These are phyloP conservation scores for Heptranchias perlo DNA, from an alignment of 2,113 vertebrate genomes.

Conservation along the genomic window DNA sequence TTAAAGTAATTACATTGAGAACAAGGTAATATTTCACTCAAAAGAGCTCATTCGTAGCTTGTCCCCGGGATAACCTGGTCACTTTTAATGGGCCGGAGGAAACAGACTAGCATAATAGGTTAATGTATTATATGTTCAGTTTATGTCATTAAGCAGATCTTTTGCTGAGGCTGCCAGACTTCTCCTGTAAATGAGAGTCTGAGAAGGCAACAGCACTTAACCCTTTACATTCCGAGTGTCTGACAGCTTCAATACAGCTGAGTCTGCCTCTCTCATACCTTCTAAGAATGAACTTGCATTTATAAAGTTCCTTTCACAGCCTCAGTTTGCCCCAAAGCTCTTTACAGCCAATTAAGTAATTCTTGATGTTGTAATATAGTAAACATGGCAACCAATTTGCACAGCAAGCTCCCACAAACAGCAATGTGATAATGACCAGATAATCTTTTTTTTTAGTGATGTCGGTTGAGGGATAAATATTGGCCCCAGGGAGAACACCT, in stretches of 20 bases:
- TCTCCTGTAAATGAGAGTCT: neutral
- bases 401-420: neutral
- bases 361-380: neutral
- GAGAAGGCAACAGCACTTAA: neutral
- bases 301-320: neutral
- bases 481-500: neutral
- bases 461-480: neutral
- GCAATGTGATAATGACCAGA: neutral
- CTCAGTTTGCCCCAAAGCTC: neutral
- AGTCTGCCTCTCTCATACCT: neutral
- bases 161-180: conserved; percentile 38
- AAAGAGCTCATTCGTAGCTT: conserved; percentile 54
- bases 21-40: conserved; percentile 59
- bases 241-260: neutral
- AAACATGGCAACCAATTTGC: neutral
- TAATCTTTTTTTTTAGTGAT: neutral
- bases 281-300: neutral
- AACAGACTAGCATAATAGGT: conserved; percentile 49
- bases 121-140: conserved; percentile 48
- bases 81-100: conserved; percentile 48
- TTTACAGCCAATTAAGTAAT: neutral
- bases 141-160: conserved; percentile 44
- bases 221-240: neutral
- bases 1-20: conserved; percentile 66
- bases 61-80: conserved; percentile 45